Evolutionary conservation across 2,888 invertebrate genomes (phyloP), one percentile per base, ranked within the genome.

Genomic region (Amiota mariae): DNA sequence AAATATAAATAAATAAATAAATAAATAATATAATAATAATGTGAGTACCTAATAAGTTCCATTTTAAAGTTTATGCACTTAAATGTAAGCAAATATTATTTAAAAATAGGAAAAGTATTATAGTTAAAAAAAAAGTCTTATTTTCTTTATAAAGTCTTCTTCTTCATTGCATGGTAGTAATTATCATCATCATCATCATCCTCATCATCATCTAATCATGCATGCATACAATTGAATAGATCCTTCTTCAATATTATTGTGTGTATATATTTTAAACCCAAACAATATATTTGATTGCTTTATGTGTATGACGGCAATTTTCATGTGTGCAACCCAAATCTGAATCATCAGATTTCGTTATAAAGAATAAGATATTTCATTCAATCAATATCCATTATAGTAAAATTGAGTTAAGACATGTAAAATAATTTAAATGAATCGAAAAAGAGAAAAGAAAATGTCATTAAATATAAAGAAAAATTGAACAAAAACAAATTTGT

Each of bases 241-340:
- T 36, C 36, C 36, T 36, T 36, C 3, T 24, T 4, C 8, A 36
- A 6, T 36, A 36, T 36, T 36, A 36, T 36, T 36, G 12, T 67
- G 12, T 67, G 70, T 20, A 49, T 73, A 73, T 75, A 72, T 48
- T 76, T 79, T 81, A 89, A 75, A 89, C 89, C 89, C 89, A 89
- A 73, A 89, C 89, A 78, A 89, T 89, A 76, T 89, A 89, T 79
- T 89, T 89, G 63, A 89, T 83, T 76, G 87, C 85, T 73, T 86
- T 88, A 75, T 88, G 88, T 76, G 85, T 83, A 73, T 84, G 85
- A 24, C 88, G 88, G 82, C 89, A 89, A 78, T 83, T 82, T 63
- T 81, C 80, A 73, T 81, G 84, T 71, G 88, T 87, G 77, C 87
- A 88, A 76, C 88, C 88, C 73, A 86, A 79, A 84, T 88, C 87